Evolutionary conservation across 2,888 invertebrate genomes (phyloP), one percentile per base, ranked within the genome.

Genomic region (Phymatocera aterrima): DNA sequence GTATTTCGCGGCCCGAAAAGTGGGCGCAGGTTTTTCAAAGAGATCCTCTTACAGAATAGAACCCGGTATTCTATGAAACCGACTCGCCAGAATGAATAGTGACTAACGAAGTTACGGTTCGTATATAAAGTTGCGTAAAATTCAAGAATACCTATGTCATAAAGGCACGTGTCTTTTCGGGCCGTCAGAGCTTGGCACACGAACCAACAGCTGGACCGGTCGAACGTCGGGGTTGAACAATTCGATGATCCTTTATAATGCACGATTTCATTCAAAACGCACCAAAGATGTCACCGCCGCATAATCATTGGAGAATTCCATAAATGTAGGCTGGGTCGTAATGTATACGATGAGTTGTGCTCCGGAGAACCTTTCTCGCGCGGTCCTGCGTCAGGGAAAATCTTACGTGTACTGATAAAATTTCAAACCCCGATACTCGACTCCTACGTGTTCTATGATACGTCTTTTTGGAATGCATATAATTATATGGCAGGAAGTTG

Each of bases 151-250:
- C 40, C 21, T 24, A 15, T 24, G 24, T 1, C 43, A 28, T 15
- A 28, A 68, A 68, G 40, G 43, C 65, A 68, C 40, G 43, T 68
- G 65, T 60, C 60, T 60, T 60, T 60, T 60, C 60, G 31, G 28
- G 15, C 31, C 60, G 31, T 64, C 61, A 64, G 31, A 37, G 34
- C 18, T 37, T 8, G 61, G 21, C 61, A 18, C 57, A 57, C 57
- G 57, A 57, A 15, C 15, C 28, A 57, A 10, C 57, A 57, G 28
- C 28, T 57, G 28, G 1, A 57, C 24, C 15, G 28, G 15, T 28
- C 28, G 1, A 28, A 57, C 57, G 10, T 10, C 28, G 15, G n/a
- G 24, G 15, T 28, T 28, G 15, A 10, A 57, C 51, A 51, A 10
- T 1, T 2, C 51, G 18, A 51, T 2, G 51, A 51, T 21, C 21